Conservation (phyloP, 2,888 invertebrate genomes). For the Thelaira solivaga region DNA sequence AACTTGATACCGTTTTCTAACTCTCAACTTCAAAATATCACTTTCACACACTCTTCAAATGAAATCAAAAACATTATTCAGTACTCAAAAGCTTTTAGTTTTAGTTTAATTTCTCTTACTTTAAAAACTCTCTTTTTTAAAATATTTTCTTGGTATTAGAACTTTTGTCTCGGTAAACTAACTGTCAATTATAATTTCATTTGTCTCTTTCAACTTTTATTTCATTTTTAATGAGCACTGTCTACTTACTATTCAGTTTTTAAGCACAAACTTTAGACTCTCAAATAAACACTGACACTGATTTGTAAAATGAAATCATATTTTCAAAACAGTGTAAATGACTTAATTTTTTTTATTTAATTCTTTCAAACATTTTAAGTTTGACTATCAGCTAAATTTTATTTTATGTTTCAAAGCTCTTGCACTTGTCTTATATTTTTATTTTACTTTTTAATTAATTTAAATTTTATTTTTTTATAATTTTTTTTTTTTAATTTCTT, state of each 20-base stretch:
- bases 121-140: slow-evolving; percentile 31
- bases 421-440: slow-evolving; percentile 35
- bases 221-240: slow-evolving; percentile 52
- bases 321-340: slow-evolving; percentile 44
- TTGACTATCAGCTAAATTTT: slow-evolving; percentile 49
- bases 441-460: slow-evolving; percentile 71
- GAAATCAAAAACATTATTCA: slow-evolving; percentile 57
- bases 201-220: slow-evolving; percentile 19
- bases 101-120: slow-evolving; percentile 18
- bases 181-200: too few species aligned
- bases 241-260: slow-evolving; percentile 57
- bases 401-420: slow-evolving; percentile 38
- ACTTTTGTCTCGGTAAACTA: slow-evolving; percentile 27
- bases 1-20: slow-evolving; percentile 58
- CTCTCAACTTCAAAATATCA: slow-evolving; percentile 59
- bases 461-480: slow-evolving; percentile 63
- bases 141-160: slow-evolving; percentile 11
- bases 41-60: slow-evolving; percentile 60
- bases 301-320: slow-evolving; percentile 41
- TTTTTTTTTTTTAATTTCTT: slow-evolving; percentile 18
- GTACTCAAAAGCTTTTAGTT: slow-evolving; percentile 59
- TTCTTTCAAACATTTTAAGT: slow-evolving; percentile 1
- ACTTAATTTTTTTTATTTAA: slow-evolving; percentile 25
- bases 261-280: slow-evolving; percentile 55
- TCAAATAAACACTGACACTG: slow-evolving; percentile 49